A percentile compares a stretch with the other conserved stretches of the same genome.
These are phyloP conservation scores for Thomomys bottae DNA, from an alignment of 2,113 vertebrate species.

Conservation along the genomic window DNA sequence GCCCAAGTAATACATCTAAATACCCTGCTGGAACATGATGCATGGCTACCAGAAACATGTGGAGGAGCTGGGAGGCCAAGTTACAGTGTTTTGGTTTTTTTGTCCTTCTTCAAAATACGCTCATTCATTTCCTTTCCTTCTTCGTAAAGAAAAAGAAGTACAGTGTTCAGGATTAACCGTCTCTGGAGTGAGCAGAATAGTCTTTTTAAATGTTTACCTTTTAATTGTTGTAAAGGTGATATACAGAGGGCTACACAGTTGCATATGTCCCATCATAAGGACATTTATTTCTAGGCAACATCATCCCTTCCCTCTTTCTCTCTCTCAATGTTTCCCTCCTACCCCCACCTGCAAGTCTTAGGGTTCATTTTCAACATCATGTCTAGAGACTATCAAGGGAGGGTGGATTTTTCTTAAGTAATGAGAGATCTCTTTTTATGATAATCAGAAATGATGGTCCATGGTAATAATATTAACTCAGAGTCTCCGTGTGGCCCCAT, in stretches of 20 bases:
- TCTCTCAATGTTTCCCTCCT: no score
- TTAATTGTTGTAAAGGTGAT: no score
- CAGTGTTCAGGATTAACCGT: neutral
- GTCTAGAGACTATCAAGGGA: neutral
- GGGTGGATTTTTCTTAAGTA: neutral
- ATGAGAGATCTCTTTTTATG: neutral
- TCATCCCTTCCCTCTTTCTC: no score
- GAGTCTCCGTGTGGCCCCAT: neutral
- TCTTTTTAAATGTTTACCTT: no score
- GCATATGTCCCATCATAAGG: no score
- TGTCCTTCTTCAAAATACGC: slow-evolving; percentile 43
- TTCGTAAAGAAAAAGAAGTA: slow-evolving; percentile 37
- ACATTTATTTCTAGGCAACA: no score
- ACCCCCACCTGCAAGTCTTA: no score
- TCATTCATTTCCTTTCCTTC: neutral
- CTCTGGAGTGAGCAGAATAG: no score
- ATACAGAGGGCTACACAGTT: no score
- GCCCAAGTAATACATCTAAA: slow-evolving; percentile 47
- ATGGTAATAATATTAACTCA: neutral
- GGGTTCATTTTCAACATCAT: no score
- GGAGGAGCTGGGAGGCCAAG: slow-evolving; percentile 11
- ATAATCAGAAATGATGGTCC: neutral
- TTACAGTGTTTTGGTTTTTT: slow-evolving; percentile 1
- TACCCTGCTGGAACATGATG: neutral
- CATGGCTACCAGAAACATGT: slow-evolving; percentile 17